Evolutionary conservation across 2,113 vertebrate genomes (phyloP).

Genomic region (Lathamus discolor): DNA sequence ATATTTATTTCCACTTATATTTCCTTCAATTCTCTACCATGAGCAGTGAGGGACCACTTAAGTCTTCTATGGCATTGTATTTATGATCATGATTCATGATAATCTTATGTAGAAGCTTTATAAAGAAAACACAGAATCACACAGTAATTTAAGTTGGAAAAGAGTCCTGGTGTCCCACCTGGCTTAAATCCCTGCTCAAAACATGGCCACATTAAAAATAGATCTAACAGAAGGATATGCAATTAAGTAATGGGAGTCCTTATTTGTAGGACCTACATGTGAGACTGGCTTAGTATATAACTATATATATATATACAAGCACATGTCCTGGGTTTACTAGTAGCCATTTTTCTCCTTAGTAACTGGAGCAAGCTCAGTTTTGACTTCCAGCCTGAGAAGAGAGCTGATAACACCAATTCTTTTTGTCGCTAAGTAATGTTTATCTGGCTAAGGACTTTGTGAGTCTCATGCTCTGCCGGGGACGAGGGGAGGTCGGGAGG

Average conservation of each 20-base stretch:
- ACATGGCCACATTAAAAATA: neutral
- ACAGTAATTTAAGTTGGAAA: neutral
- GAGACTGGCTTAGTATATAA: neutral
- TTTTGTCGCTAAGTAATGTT: no score
- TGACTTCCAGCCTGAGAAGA: no score
- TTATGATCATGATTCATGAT: neutral
- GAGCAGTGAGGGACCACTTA: neutral
- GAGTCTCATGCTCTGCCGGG: no score
- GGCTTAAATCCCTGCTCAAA: neutral
- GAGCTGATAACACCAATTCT: no score
- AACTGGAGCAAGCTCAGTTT: no score
- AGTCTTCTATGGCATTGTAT: neutral
- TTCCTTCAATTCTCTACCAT: neutral
- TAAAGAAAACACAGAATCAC: neutral
- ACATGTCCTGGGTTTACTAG: no score
- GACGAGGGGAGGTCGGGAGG: no score
- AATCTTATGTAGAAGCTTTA: neutral
- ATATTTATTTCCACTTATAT: neutral
- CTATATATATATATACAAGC: neutral
- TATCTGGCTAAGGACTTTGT: no score
- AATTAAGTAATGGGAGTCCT: neutral
- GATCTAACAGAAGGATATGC: neutral
- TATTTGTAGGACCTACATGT: neutral
- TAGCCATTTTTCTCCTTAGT: no score
- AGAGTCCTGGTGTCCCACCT: neutral